Conservation (phyloP, 2,797 vertebrate species). For the Tragelaphus eurycerus region DNA sequence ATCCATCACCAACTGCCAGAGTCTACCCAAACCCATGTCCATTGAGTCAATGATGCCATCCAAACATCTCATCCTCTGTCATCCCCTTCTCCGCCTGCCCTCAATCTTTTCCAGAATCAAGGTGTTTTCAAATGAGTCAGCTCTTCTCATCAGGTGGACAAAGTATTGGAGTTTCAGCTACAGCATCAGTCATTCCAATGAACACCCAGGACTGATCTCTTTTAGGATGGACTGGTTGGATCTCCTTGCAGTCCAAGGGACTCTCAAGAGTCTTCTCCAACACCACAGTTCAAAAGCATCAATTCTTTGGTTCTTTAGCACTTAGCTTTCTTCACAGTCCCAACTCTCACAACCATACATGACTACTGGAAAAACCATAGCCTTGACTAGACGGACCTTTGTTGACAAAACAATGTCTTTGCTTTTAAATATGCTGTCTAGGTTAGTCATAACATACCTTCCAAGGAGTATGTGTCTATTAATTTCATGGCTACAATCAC, state of each 20-base stretch:
- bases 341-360: neutral
- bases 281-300: no score
- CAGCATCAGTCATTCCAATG: neutral
- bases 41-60: no score
- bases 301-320: no score
- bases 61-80: no score
- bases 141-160: no score
- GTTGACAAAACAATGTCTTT: neutral
- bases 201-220: neutral
- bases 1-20: rapidly evolving
- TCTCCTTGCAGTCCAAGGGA: no score
- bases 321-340: neutral
- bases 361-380: neutral
- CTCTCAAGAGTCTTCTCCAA: no score
- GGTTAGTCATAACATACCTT: neutral
- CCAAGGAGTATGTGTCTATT: neutral
- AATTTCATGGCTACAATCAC: neutral
- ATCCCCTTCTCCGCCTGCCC: no score
- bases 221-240: neutral
- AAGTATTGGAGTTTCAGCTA: no score
- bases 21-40: neutral
- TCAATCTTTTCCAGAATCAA: no score
- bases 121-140: no score
- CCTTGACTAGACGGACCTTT: neutral
- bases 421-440: neutral